Conservation (phyloP, 2,113 vertebrate species). For the Cinclus mexicanus region DNA sequence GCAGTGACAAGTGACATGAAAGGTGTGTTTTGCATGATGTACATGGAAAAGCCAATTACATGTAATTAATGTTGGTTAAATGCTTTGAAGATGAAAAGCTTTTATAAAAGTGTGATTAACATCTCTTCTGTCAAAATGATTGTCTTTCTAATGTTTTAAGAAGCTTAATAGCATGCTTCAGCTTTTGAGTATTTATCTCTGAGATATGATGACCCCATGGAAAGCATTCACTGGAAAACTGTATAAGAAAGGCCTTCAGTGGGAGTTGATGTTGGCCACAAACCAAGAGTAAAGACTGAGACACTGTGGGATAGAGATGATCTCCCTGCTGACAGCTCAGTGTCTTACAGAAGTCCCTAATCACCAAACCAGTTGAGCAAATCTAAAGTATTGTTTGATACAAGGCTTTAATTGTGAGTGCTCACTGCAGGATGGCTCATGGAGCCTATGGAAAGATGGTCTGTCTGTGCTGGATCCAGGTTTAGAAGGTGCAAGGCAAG, state of each 20-base stretch:
- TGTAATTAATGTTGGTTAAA: slow-evolving; percentile 68
- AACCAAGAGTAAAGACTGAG: slow-evolving; percentile 27
- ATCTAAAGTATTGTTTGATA: background rate
- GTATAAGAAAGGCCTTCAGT: background rate
- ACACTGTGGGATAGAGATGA: slow-evolving; percentile 26
- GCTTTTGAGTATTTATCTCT: slow-evolving; percentile 20
- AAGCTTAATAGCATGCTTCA: slow-evolving; percentile 34
- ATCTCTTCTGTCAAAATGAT: slow-evolving; percentile 54
- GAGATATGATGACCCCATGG: slow-evolving; percentile 38
- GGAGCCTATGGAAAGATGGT: background rate
- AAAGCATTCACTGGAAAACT: slow-evolving; percentile 7
- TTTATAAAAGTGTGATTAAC: slow-evolving; percentile 55
- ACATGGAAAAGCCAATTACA: slow-evolving; percentile 37
- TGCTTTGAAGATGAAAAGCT: slow-evolving; percentile 64
- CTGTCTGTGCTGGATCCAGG: background rate
- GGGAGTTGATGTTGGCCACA: slow-evolving; percentile 39
- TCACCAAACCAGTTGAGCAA: background rate
- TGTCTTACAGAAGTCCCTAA: background rate
- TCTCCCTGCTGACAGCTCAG: slow-evolving; percentile 26
- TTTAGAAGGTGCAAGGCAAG: background rate
- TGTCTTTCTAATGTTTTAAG: slow-evolving; percentile 61
- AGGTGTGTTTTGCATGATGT: slow-evolving; percentile 39
- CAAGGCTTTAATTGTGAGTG: background rate
- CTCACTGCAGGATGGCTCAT: background rate
- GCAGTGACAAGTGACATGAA: slow-evolving; percentile 39